These are phyloP conservation scores for Toxonevra muliebris DNA, from an alignment of 2,888 invertebrate species.

Conservation along the genomic window DNA sequence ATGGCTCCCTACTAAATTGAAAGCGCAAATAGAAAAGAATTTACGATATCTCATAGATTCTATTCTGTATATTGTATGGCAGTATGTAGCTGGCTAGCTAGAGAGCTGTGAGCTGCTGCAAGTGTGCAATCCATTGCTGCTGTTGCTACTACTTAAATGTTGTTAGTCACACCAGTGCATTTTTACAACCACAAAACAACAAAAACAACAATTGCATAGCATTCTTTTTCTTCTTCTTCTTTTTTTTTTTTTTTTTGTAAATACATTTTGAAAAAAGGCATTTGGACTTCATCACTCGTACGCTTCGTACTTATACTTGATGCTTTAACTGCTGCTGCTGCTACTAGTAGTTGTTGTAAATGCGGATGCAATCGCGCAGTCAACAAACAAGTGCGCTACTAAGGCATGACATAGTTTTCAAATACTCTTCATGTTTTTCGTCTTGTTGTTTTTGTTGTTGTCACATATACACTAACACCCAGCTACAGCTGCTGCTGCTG, in stretches of 20 bases:
- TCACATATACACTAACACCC: neutral
- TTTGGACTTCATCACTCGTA: too few relatives aligned
- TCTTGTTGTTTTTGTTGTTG: neutral
- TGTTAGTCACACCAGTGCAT: too few relatives aligned
- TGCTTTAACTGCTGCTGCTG: too few relatives aligned
- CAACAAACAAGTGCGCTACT: neutral
- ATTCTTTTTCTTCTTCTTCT: too few relatives aligned
- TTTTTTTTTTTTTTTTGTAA: too few relatives aligned
- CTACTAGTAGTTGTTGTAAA: constrained; percentile 11
- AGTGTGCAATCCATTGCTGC: too few relatives aligned
- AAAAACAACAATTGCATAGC: too few relatives aligned
- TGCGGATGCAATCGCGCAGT: neutral
- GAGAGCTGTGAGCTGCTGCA: neutral
- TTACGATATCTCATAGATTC: neutral
- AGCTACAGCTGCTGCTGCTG: constrained; percentile 10
- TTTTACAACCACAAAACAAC: too few relatives aligned
- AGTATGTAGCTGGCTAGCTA: neutral
- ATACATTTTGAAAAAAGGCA: too few relatives aligned
- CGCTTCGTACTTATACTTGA: too few relatives aligned
- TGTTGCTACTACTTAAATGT: too few relatives aligned
- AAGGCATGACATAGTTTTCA: constrained; percentile 23
- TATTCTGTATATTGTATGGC: neutral
- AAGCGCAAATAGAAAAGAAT: constrained; percentile 22
- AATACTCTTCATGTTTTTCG: neutral
- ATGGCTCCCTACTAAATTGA: constrained; percentile 8